Percentiles rank a stretch among this genome's conserved stretches.
These are phyloP conservation scores for Plotosus lineatus DNA, from an alignment of 2,113 vertebrate species.

Conservation along the genomic window DNA sequence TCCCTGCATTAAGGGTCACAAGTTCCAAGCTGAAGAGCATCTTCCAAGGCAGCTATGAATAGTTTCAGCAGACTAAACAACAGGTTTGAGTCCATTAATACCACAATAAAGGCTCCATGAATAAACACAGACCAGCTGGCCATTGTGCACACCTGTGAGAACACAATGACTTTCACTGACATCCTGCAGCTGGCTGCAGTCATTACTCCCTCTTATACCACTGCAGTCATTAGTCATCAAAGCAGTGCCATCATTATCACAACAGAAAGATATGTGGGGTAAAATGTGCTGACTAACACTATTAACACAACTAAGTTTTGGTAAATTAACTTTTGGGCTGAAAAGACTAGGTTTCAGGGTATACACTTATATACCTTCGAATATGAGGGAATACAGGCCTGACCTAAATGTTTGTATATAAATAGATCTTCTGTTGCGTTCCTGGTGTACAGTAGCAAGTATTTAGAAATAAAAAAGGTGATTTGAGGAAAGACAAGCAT, in stretches of 20 bases:
- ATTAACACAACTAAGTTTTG: too few species aligned
- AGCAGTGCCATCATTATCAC: not conserved
- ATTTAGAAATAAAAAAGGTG: too few species aligned
- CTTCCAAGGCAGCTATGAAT: not conserved
- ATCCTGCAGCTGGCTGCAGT: slow-evolving; percentile 25
- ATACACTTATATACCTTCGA: not conserved
- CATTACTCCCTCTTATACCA: slow-evolving; percentile 1
- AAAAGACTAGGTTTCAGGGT: not conserved
- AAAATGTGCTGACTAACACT: too few species aligned
- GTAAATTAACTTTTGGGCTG: too few species aligned
- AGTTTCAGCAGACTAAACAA: too few species aligned
- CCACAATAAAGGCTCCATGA: slow-evolving; percentile 23
- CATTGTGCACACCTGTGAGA: slow-evolving; percentile 17
- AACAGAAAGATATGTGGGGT: not conserved
- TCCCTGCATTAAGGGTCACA: not conserved
- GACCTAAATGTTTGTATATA: slow-evolving; percentile 8
- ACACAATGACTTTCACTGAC: slow-evolving; percentile 34
- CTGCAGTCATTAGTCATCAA: slow-evolving; percentile 19
- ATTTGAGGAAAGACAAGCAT: too few species aligned
- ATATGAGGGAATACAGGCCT: not conserved
- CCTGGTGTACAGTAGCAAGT: too few species aligned
- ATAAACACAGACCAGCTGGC: slow-evolving; percentile 31
- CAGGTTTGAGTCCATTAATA: not conserved
- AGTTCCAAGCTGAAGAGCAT: not conserved
- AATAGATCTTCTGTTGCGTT: too few species aligned